Base-by-base conservation (phyloP, 1,140 invertebrate genomes). In the Apis florea region DNA sequence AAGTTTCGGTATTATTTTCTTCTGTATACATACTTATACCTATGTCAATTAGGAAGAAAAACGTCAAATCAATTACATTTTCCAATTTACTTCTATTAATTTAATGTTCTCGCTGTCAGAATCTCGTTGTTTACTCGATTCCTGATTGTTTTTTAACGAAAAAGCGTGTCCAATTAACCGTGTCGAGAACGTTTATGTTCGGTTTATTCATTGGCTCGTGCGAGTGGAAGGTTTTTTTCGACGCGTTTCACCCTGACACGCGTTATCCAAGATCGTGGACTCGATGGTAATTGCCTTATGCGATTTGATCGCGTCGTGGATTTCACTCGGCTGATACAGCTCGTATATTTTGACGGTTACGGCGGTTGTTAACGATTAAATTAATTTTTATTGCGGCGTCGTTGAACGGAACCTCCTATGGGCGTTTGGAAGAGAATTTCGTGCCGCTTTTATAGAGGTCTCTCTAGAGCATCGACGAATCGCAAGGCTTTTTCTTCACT, bases 331-430 rank as follows among this genome's bases (percentile, higher is more conserved):
- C 83, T 74, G 83, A 83, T 85, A 85, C 85, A 85, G 82, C 84
- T 74, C 88, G 88, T 92, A 92, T 92, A 92, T 91, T 91, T 91
- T 85, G 90, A 89, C 91, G 90, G 88, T 92, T 92, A 92, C 90
- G 84, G 88, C 91, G 82, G 77, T 79, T 83, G 85, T 91, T 91
- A 92, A 92, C 90, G 90, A 92, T 90, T 88, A 88, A 91, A 92
- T 92, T 92, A 92, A 92, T 92, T 91, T 92, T 93, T 91, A 92
- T 87, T 85, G 88, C 81, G 79, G 1, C 79, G 81, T 90, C 85
- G 88, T 87, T 85, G 90, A 91, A 90, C 88, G 89, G 90, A 87
- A 89, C 82, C 54, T 17, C 74, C 19, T 13, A 53, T 15, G 24
- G 59, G 24, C 10, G 26, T 49, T 68, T 74, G 63, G 13, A 63